Conservation (phyloP, 2,797 vertebrate genomes). For the Mus minutoides region DNA sequence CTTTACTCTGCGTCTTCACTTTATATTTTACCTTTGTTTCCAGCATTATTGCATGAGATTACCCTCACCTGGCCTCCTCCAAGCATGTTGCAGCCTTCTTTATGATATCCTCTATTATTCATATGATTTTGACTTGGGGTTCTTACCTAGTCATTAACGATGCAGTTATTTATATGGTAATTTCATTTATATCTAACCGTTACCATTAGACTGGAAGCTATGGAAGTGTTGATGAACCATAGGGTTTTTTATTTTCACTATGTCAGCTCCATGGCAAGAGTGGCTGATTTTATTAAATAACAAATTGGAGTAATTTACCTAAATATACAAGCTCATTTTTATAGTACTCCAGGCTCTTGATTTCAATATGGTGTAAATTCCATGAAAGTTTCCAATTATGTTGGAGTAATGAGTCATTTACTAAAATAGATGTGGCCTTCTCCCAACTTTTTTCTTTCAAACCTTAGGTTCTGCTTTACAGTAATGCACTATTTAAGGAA, state of each 20-base stretch:
- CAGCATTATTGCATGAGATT: background rate
- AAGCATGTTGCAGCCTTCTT: background rate
- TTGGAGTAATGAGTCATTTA: background rate
- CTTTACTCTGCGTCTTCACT: background rate
- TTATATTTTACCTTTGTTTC: conserved; percentile 2
- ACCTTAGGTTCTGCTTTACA: background rate
- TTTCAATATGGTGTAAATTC: background rate
- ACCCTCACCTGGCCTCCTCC: background rate
- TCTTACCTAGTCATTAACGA: background rate
- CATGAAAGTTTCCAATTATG: background rate
- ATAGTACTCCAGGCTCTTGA: background rate
- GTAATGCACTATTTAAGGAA: background rate
- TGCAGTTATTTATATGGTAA: background rate
- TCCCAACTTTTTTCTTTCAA: background rate
- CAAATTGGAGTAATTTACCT: conserved; percentile 4
- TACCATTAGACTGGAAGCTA: background rate
- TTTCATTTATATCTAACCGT: conserved; percentile 31
- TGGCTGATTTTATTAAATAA: conserved; percentile 22
- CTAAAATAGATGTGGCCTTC: background rate
- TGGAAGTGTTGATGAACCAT: background rate
- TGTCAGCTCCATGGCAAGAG: conserved; percentile 2
- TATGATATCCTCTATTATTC: background rate
- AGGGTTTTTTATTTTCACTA: background rate
- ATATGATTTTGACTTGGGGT: background rate
- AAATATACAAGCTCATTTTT: conserved; percentile 46